phyloP scores from a whole-genome alignment of 2,113 vertebrate genomes.

The Tachysurus vachellii region DNA sequence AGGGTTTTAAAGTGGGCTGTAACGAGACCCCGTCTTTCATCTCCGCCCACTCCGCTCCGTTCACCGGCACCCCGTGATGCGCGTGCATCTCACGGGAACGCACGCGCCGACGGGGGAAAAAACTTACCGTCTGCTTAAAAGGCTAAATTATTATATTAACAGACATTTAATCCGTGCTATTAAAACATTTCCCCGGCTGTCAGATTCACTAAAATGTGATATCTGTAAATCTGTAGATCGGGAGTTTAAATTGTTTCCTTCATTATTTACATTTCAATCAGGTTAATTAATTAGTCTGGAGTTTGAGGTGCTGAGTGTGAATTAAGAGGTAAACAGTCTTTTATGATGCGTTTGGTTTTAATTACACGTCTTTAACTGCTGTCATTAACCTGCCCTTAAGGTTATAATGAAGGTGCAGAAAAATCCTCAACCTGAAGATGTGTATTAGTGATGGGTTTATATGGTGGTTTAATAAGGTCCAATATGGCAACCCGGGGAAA shows the following conservation, averaged over 20 bases:
- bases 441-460: no score
- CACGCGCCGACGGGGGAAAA: neutral
- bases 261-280: neutral
- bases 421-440: no score
- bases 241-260: neutral
- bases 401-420: no score
- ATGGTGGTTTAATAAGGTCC: no score
- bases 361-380: neutral
- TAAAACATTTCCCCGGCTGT: no score
- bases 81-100: conserved; percentile 16
- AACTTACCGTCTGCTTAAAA: neutral
- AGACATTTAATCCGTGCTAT: neutral
- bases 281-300: neutral
- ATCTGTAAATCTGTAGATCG: neutral
- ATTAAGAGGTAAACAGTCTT: no score
- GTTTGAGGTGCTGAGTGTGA: neutral
- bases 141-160: neutral
- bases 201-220: neutral
- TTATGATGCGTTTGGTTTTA: neutral
- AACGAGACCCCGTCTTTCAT: conserved; percentile 48
- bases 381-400: neutral
- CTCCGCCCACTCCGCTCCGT: conserved; percentile 67
- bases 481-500: neutral
- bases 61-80: conserved; percentile 53
- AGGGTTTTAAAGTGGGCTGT: conserved; percentile 57